Evolutionary conservation across 2,888 invertebrate genomes (phyloP).

Genomic region (Halocaridina rubra): DNA sequence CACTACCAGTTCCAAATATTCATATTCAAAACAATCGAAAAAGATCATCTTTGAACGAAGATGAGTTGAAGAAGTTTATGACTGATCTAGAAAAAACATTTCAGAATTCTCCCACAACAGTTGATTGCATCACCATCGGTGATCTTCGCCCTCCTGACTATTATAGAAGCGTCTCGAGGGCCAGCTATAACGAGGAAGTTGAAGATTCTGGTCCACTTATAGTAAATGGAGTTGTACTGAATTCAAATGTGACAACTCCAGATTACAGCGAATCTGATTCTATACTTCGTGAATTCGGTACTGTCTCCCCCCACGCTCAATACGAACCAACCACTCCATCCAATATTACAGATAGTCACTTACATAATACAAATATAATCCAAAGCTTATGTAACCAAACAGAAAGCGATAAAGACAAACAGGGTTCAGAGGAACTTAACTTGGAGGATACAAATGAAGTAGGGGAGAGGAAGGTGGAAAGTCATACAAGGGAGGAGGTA

Average conservation of each 20-base stretch:
- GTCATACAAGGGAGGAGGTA: not conserved
- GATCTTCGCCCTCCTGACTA: slow-evolving; percentile 52
- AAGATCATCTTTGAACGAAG: slow-evolving; percentile 28
- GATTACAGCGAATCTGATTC: not conserved
- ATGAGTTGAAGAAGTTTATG: slow-evolving; percentile 32
- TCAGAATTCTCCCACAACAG: not conserved
- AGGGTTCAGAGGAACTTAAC: not conserved
- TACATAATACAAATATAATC: not conserved
- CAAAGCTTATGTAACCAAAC: not conserved
- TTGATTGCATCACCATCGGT: slow-evolving; percentile 27
- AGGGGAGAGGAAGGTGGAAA: not conserved
- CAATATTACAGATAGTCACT: no score
- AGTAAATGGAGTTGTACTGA: not conserved
- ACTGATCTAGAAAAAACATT: slow-evolving; percentile 34
- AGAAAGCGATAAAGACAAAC: not conserved
- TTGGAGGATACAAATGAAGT: not conserved
- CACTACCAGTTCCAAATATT: slow-evolving; percentile 4
- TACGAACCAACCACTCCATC: not conserved
- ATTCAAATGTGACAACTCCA: not conserved
- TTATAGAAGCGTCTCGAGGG: slow-evolving; percentile 49
- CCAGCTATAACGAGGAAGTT: slow-evolving; percentile 13
- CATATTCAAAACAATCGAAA: not conserved
- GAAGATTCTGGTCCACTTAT: not conserved
- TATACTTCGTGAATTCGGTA: not conserved
- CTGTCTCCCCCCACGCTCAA: not conserved